Base-by-base conservation (phyloP, 2,797 vertebrate species). In the Chaetophractus vellerosus region DNA sequence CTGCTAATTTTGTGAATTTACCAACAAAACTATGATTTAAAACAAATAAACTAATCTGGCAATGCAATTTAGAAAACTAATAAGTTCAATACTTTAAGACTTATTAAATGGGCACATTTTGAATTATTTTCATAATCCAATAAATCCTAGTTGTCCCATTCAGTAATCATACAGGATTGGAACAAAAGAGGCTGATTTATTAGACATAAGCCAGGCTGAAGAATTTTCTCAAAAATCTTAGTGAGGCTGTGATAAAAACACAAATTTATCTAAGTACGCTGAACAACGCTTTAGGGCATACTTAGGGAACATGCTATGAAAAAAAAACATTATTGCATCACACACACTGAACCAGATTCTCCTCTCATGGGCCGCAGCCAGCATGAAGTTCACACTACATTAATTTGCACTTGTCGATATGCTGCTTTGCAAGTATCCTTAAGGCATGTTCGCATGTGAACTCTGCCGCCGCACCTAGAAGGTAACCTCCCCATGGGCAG, bases 381-480 rank as follows among this genome's bases (percentile, higher is more conserved):
- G 94, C 96, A 95, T 84, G 95, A 97, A 97, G 96, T 96, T 98
- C 97, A 97, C 97, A 97, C 97, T 96, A 96, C 96, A 97, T 98
- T 98, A 97, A 97, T 97, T 97, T 98, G 93, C 97, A 97, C 95
- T 97, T 97, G 95, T 95, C 95, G 92, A 96, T 91, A 92, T 52
- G 93, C 86, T 88, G 94, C 90, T 97, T 94, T 92, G 92, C 93
- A 93, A 97, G 93, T 93, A 88, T 92, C 97, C 93, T 96, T 74
- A 88, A 90, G 90, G 63, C 90, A 88, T 91, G 94, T 92, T 96
- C 94, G 86, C 61, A 96, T 93, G 95, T 84, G 82, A 71, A 76
- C 75, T 85, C 81, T 76, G 71, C 68, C 90, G 91, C 78, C 74
- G 88, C 33, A 1, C 50, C 81, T 96, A 97, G 96, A 97, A 96